phyloP scores from a whole-genome alignment of 1,140 invertebrate genomes.

The Cydia strobilella region DNA sequence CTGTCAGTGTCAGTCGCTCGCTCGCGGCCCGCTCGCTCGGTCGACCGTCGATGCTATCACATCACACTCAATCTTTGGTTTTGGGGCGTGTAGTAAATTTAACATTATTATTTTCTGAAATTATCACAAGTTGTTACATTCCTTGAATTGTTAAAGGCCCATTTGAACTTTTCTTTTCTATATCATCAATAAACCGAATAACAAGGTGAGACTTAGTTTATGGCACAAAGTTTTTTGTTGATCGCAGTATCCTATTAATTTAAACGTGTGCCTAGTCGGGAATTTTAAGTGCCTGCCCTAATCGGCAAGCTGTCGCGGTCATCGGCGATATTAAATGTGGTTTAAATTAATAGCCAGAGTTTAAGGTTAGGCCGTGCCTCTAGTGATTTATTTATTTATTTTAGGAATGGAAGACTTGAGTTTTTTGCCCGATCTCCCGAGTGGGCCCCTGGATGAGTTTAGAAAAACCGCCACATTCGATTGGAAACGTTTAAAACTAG shows the following conservation, averaged over 20 bases:
- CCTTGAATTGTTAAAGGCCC: background rate
- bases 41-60: background rate
- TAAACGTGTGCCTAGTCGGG: constrained; percentile 20
- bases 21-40: constrained; percentile 9
- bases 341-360: constrained; percentile 36
- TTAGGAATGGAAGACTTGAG: constrained; percentile 71
- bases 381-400: constrained; percentile 41
- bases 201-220: constrained; percentile 21
- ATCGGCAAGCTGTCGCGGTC: constrained; percentile 36
- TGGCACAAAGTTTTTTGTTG: constrained; percentile 13
- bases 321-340: constrained; percentile 44
- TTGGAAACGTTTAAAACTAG: constrained; percentile 88
- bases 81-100: constrained; percentile 26
- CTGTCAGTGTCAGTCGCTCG: constrained; percentile 25
- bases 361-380: constrained; percentile 37
- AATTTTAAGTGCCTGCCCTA: constrained; percentile 21
- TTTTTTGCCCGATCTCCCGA: constrained; percentile 82
- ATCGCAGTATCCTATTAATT: constrained; percentile 15
- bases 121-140: background rate
- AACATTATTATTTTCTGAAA: background rate
- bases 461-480: constrained; percentile 87
- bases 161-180: background rate
- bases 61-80: constrained; percentile 22
- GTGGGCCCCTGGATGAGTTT: constrained; percentile 87
- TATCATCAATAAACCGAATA: background rate